A percentile compares a stretch with the other conserved stretches of the same genome.
These are phyloP conservation scores for Monoplex corrugatus DNA, from an alignment of 2,888 invertebrate species.

Conservation along the genomic window DNA sequence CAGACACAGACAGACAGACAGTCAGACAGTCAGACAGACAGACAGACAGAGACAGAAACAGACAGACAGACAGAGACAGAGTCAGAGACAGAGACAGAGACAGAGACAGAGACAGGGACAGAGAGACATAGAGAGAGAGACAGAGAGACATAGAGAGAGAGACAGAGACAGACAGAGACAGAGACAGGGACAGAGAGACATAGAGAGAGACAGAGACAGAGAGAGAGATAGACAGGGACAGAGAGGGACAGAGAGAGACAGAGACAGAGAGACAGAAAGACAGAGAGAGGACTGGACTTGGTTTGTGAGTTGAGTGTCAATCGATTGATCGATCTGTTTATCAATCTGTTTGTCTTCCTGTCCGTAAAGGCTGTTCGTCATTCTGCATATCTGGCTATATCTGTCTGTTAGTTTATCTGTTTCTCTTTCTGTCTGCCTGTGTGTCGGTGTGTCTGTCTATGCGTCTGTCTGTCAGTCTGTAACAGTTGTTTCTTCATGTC, in stretches of 20 bases:
- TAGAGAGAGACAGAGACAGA: too few relatives aligned
- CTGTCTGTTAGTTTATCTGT: background rate
- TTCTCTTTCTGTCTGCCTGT: background rate
- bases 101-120: background rate
- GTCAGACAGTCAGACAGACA: background rate
- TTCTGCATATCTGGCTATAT: background rate
- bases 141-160: too few relatives aligned
- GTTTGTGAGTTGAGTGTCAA: background rate
- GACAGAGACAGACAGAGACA: too few relatives aligned
- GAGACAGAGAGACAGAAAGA: background rate
- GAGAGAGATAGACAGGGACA: conserved; percentile 1
- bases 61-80: background rate
- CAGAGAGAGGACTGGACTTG: background rate
- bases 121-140: background rate
- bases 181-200: too few relatives aligned
- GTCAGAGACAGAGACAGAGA: background rate
- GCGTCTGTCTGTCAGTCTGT: background rate
- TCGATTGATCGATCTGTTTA: background rate
- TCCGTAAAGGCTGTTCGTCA: background rate
- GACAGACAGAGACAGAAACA: background rate
- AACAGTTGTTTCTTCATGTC: background rate
- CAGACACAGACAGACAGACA: background rate
- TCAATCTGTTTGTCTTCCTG: background rate
- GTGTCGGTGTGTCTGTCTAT: background rate
- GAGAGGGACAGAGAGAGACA: conserved; percentile 9